These are phyloP conservation scores for Micromys minutus DNA, from an alignment of 2,113 vertebrate genomes.

Conservation along the genomic window DNA sequence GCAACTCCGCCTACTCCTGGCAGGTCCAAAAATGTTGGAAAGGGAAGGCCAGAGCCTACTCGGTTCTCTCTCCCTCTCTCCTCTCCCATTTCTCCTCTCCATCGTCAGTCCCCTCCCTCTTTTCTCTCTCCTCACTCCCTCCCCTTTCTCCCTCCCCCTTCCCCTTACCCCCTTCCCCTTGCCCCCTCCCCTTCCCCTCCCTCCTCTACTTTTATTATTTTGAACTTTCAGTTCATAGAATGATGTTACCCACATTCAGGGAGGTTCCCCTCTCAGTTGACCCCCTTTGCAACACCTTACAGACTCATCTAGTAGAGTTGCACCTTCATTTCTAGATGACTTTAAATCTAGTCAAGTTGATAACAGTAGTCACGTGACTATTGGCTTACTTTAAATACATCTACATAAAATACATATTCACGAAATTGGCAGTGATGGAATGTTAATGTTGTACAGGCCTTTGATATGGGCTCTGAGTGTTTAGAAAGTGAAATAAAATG, in stretches of 20 bases:
- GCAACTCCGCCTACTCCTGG: background rate
- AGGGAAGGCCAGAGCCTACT: background rate
- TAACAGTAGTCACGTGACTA: background rate
- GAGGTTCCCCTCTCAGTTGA: background rate
- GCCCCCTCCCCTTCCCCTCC: too few relatives aligned
- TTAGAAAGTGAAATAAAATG: background rate
- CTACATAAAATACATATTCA: background rate
- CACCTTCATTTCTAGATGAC: background rate
- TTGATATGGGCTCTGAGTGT: background rate
- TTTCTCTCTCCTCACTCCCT: too few relatives aligned
- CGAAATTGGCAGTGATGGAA: background rate
- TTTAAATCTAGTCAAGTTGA: background rate
- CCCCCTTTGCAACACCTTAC: background rate
- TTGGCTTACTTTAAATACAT: background rate
- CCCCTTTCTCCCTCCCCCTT: too few relatives aligned
- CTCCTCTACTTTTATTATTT: background rate
- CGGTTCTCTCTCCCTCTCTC: background rate
- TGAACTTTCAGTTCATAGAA: background rate
- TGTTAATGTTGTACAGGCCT: background rate
- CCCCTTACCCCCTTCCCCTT: too few relatives aligned
- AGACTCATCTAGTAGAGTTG: background rate
- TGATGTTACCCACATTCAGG: background rate
- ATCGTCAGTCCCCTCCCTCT: too few relatives aligned
- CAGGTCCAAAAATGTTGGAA: background rate
- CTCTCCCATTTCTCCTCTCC: rapidly evolving